A percentile compares a stretch with the other conserved stretches of the same genome.
Conservation (phyloP, 2,797 vertebrate species). For the Phyllotis vaccarum region DNA sequence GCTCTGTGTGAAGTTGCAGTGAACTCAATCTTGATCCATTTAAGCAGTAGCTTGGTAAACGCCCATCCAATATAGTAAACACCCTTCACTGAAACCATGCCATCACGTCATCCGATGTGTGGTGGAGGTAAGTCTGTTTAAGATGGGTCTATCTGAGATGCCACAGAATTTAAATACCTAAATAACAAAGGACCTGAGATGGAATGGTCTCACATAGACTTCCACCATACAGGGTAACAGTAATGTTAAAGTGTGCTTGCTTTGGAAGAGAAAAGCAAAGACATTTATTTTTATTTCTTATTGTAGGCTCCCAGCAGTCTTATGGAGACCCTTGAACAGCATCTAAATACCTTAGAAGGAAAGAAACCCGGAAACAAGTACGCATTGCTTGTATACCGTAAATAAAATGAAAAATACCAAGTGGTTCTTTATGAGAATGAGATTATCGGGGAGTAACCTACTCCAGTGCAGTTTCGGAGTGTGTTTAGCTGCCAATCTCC, state of each 20-base stretch:
- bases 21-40: slow-evolving; percentile 19
- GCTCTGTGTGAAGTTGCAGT: neutral
- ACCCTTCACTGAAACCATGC: slow-evolving; percentile 25
- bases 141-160: neutral
- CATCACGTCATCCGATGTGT: neutral
- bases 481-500: slow-evolving; percentile 1
- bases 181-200: slow-evolving; percentile 2
- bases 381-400: slow-evolving; percentile 79
- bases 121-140: slow-evolving; percentile 30
- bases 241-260: slow-evolving; percentile 67
- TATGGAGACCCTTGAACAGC: slow-evolving; percentile 98
- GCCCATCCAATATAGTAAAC: neutral
- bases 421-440: slow-evolving; percentile 44
- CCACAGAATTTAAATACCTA: slow-evolving; percentile 47
- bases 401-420: slow-evolving; percentile 64
- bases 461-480: slow-evolving; percentile 11
- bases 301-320: slow-evolving; percentile 98
- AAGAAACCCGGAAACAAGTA: slow-evolving; percentile 96
- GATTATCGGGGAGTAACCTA: neutral
- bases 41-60: slow-evolving; percentile 34
- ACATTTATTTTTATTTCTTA: slow-evolving; percentile 78
- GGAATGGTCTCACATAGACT: neutral
- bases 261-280: slow-evolving; percentile 68
- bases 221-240: slow-evolving; percentile 7
- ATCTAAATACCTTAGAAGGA: slow-evolving; percentile 98